phyloP scores from a whole-genome alignment of 2,888 invertebrate genomes.

The Pristionchus entomophagus region DNA sequence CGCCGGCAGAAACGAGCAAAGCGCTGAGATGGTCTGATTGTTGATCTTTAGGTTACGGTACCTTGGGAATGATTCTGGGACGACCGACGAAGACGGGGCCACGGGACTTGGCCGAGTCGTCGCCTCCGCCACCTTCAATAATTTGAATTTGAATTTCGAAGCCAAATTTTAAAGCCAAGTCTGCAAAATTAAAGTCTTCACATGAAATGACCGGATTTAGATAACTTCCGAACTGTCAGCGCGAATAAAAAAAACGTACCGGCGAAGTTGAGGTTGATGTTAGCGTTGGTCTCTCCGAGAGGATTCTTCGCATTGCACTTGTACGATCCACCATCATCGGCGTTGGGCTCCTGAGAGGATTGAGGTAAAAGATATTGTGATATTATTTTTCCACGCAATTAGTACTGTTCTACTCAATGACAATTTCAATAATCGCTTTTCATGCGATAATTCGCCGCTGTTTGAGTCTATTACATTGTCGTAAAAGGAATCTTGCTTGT shows the following conservation, averaged over 20 bases:
- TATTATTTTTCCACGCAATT: too few relatives aligned
- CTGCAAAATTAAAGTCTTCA: not conserved
- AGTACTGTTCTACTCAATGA: too few relatives aligned
- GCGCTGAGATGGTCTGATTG: not conserved
- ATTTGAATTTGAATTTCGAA: not conserved
- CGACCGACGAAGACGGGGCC: slow-evolving; percentile 94
- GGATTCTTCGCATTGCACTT: slow-evolving; percentile 98
- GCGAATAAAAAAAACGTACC: slow-evolving; percentile 78
- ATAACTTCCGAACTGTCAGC: not conserved
- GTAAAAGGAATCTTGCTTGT: too few relatives aligned
- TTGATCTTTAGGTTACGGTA: slow-evolving; percentile 75
- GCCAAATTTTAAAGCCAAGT: not conserved
- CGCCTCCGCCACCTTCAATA: slow-evolving; percentile 81
- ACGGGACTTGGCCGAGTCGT: slow-evolving; percentile 76
- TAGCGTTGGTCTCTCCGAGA: slow-evolving; percentile 99
- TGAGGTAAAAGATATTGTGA: slow-evolving; percentile 27
- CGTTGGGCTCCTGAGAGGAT: slow-evolving; percentile 86
- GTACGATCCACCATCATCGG: slow-evolving; percentile 97
- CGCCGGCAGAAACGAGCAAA: too few relatives aligned
- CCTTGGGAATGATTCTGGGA: slow-evolving; percentile 96
- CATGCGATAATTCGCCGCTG: too few relatives aligned
- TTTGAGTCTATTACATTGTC: too few relatives aligned
- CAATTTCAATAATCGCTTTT: too few relatives aligned
- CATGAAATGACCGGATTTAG: not conserved
- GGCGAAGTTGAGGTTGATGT: slow-evolving; percentile 99